Evolutionary conservation across 2,113 vertebrate genomes (phyloP).

Genomic region (Oenanthe oenanthe): DNA sequence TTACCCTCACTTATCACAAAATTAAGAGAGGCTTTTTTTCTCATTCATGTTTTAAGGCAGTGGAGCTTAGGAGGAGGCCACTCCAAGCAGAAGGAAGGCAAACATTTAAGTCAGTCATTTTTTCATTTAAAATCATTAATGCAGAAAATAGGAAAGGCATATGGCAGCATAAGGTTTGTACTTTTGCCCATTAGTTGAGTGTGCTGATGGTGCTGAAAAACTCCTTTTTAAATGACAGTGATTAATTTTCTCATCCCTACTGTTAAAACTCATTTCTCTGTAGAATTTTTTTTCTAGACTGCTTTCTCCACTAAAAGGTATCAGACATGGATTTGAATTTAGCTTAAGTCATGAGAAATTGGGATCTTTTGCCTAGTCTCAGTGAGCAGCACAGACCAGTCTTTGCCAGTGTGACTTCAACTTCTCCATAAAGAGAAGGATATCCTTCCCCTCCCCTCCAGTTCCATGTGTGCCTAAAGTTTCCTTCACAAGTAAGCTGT

Average conservation of each 20-base stretch:
- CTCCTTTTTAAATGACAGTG: neutral
- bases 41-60: neutral
- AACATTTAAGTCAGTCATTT: neutral
- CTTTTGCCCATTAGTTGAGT: neutral
- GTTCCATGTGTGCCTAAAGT: neutral
- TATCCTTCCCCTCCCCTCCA: neutral
- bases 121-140: neutral
- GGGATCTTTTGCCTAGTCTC: neutral
- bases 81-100: neutral
- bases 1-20: neutral
- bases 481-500: neutral
- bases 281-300: neutral
- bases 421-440: neutral
- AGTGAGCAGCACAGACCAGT: rapidly evolving
- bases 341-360: neutral
- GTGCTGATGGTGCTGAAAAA: neutral
- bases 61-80: neutral
- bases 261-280: neutral
- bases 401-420: neutral
- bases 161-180: neutral
- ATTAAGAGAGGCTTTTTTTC: neutral
- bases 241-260: neutral
- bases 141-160: neutral
- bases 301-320: neutral
- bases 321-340: neutral